phyloP scores from a whole-genome alignment of 2,888 invertebrate species.

The Papilio demoleus region DNA sequence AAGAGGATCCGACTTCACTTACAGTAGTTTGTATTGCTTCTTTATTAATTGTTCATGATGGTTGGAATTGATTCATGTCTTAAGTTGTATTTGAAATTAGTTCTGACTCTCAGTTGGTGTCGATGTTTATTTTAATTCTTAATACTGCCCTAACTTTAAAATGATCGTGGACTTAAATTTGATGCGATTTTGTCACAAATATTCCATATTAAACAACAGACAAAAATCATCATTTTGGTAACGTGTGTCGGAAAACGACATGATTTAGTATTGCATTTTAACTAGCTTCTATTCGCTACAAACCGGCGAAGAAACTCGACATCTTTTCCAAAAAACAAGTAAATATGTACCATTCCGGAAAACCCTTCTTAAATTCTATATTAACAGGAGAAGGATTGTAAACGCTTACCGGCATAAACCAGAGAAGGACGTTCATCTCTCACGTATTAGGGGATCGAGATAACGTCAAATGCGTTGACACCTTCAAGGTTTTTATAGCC shows the following conservation, averaged over 20 bases:
- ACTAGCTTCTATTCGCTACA: background rate
- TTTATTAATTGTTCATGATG: too few species aligned
- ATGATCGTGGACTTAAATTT: too few species aligned
- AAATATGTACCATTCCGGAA: background rate
- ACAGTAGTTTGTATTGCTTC: background rate
- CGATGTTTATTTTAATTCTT: too few species aligned
- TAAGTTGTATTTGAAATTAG: too few species aligned
- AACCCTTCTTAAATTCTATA: background rate
- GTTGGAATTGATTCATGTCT: too few species aligned
- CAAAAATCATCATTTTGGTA: too few species aligned
- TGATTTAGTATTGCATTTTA: background rate
- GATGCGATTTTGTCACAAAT: too few species aligned
- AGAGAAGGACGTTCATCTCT: too few species aligned
- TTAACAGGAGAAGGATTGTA: background rate
- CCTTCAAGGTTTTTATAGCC: background rate
- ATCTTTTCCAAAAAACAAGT: constrained; percentile 6
- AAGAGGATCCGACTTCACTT: background rate
- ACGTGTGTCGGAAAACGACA: too few species aligned
- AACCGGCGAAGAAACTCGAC: background rate
- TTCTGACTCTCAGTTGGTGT: too few species aligned
- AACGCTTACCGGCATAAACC: background rate
- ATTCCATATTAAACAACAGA: too few species aligned
- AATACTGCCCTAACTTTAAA: background rate
- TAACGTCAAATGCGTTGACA: background rate
- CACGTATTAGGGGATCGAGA: background rate